These are phyloP conservation scores for Trinorchestia longiramus DNA, from an alignment of 1,140 invertebrate species.

Conservation along the genomic window DNA sequence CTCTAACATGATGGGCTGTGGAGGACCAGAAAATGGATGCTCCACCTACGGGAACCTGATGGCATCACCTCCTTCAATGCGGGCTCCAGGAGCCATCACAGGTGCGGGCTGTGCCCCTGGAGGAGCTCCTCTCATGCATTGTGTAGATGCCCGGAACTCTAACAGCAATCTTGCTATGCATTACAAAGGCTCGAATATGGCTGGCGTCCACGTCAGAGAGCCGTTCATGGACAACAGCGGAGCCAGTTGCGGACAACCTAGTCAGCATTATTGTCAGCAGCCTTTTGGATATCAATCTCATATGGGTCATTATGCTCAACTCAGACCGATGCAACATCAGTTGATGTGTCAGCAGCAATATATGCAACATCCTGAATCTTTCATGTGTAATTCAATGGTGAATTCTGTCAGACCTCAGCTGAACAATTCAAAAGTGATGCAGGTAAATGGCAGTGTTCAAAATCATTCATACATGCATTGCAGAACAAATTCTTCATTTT, in stretches of 20 bases:
- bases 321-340: not conserved
- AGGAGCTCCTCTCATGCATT: constrained; percentile 35
- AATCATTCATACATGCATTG: not conserved
- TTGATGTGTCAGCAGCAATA: constrained; percentile 20
- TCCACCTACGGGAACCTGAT: not conserved
- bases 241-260: constrained; percentile 10
- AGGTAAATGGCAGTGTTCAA: not conserved
- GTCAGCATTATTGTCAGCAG: constrained; percentile 42
- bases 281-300: not conserved
- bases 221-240: not conserved
- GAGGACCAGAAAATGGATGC: not conserved
- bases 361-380: not conserved
- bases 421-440: not conserved
- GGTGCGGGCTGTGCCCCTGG: not conserved
- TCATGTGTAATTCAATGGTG: constrained; percentile 20
- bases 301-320: constrained; percentile 33
- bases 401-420: constrained; percentile 23
- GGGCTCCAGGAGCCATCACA: not conserved
- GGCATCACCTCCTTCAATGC: not conserved
- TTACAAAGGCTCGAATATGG: not conserved
- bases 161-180: not conserved
- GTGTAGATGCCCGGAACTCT: not conserved
- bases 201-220: not conserved
- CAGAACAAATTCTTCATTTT: not conserved
- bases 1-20: not conserved